Base-by-base conservation (phyloP, 2,113 vertebrate species). In the Amblyornis subalaris region DNA sequence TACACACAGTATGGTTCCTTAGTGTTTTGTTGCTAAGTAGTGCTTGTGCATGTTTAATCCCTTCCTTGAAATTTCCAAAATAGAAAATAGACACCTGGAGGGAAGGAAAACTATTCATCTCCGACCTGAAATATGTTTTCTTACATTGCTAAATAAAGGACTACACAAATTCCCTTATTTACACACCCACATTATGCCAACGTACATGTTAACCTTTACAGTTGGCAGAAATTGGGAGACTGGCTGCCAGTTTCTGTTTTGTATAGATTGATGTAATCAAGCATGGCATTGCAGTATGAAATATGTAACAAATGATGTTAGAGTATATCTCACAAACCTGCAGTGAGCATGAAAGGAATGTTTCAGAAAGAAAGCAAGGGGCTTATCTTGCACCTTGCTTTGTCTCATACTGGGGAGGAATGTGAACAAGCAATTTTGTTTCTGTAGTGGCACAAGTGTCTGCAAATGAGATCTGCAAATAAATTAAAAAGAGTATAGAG, bases 121-220 rank as follows among this genome's bases (percentile, higher is more conserved):
- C 90, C 90, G 80, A 95, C 95, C 94, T 94, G 94, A 96, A 95
- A 97, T 96, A 94, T 96, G 93, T 97, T 96, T 96, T 96, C 96
- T 95, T 96, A 94, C 94, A 94, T 95, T 97, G 93, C 95, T 96
- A 96, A 97, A 95, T 94, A 96, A 96, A 93, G 96, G 94, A 93
- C 96, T 96, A 92, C 93, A 96, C 91, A 94, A 69, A 88, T 90
- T 96, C 85, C 90, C 91, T 96, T 96, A 96, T 96, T 97, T 96
- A 96, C 93, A 97, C 83, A 38, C 94, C 95, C 96, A 97, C 96
- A 97, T 97, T 97, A 97, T 93, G 96, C 88, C 95, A 95, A 97
- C 88, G 97, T 97, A 96, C 95, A 95, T 94, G 93, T 97, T 96
- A 97, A 93, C 97, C 93, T 96, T 98, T 97, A 97, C 96, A 92